phyloP scores from a whole-genome alignment of 2,797 vertebrate genomes.

The Telmatherina bonti region DNA sequence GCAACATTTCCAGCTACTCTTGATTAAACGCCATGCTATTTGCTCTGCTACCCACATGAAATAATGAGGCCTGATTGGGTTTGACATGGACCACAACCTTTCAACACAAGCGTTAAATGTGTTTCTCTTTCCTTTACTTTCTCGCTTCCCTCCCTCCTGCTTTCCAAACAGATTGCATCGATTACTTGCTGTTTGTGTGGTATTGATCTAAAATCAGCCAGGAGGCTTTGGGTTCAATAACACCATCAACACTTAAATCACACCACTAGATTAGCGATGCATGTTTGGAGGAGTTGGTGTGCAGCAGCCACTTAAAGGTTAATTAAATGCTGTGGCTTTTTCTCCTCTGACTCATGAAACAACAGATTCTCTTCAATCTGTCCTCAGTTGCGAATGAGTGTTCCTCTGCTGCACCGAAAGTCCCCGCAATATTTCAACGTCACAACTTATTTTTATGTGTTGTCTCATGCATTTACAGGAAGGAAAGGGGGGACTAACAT shows the following conservation, averaged over 20 bases:
- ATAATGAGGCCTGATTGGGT: constrained; percentile 23
- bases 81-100: constrained; percentile 6
- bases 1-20: constrained; percentile 10
- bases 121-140: background rate
- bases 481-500: constrained; percentile 19
- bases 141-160: background rate
- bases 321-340: constrained; percentile 26
- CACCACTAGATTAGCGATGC: constrained; percentile 10
- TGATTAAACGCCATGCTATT: background rate
- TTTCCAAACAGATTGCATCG: constrained; percentile 22
- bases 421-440: constrained; percentile 10
- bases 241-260: constrained; percentile 23
- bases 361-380: constrained; percentile 43
- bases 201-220: constrained; percentile 36
- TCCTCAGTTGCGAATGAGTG: constrained; percentile 16
- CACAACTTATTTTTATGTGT: constrained; percentile 29
- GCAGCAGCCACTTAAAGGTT: constrained; percentile 1
- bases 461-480: constrained; percentile 39
- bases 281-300: constrained; percentile 8
- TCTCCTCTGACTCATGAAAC: constrained; percentile 50
- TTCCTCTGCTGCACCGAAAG: constrained; percentile 12
- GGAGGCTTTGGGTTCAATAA: constrained; percentile 27
- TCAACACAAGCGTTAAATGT: constrained; percentile 5
- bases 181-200: constrained; percentile 30
- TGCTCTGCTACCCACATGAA: constrained; percentile 6